Evolutionary conservation across 1,140 invertebrate genomes (phyloP), one percentile per base, ranked within the genome.

Genomic region (Lethrus apterus): DNA sequence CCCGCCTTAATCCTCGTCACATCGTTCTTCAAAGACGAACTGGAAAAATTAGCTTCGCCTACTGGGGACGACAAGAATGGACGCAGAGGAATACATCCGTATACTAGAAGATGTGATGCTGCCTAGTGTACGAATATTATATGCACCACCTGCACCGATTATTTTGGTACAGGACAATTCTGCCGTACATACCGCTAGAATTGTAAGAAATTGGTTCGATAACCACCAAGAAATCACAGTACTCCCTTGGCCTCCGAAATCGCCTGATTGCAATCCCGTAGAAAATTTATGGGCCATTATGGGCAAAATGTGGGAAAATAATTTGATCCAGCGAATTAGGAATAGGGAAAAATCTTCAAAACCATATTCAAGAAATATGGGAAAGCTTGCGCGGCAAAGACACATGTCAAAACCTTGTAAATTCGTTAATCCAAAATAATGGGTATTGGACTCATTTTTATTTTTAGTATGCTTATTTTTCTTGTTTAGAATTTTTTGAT

Each of bases 111-210:
- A 43, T 15, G 23, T 30, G 9, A 3, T 43, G 19, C 7, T 30
- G 8, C 41, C 41, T 8, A 30, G 14, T 30, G 21, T 30, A 15
- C 21, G 24, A 30, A 17, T 21, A 30, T 19, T 30, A 29, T 43
- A 43, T 31, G 7, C 2, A 24, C 24, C 21, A 30, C 14, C 3
- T 31, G 21, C 23, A 24, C 21, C 17, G 2, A 31, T 30, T 30
- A 43, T 1, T 8, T 24, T 30, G 14, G 26, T 17, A 5, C 41
- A 43, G 30, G 23, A 43, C 26, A 43, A 43, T 11, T 19, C 13
- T 11, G 8, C 3, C 19, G 24, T 43, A 15, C 11, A 43, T 30
- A 30, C 24, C 23, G 20, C 23, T n/a, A 26, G 15, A 19, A 2
- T 29, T 2, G 24, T 43, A 18, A n/a, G 10, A 9, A 3, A 20